Evolutionary conservation across 2,888 invertebrate genomes (phyloP).

Genomic region (Pristionchus japonicus): DNA sequence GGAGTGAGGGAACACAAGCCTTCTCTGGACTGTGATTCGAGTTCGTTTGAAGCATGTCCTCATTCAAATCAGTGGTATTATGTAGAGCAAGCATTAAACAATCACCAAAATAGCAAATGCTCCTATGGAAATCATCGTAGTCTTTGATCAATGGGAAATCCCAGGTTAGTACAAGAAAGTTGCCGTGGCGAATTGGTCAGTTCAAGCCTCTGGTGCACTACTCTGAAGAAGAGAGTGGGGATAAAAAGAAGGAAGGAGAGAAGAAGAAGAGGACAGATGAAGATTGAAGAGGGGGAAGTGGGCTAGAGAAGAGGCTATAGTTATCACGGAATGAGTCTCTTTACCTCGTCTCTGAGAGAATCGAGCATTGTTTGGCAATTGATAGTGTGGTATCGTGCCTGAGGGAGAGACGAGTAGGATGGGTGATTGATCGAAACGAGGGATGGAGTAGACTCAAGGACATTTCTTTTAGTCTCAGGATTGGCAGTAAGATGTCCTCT

Average conservation of each 20-base stretch:
- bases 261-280: not conserved
- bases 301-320: constrained; percentile 17
- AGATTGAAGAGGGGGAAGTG: constrained; percentile 11
- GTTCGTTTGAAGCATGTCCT: not conserved
- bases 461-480: not conserved
- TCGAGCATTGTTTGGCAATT: not conserved
- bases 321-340: not conserved
- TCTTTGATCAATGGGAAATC: too few species aligned
- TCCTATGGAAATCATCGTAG: too few species aligned
- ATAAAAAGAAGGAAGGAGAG: not conserved
- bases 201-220: not conserved
- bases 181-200: too few species aligned
- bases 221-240: not conserved
- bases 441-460: not conserved
- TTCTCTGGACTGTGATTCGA: not conserved
- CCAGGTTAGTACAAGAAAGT: too few species aligned
- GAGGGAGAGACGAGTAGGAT: not conserved
- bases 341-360: not conserved
- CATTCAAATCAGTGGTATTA: not conserved
- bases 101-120: too few species aligned
- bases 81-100: too few species aligned
- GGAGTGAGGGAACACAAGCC: not conserved
- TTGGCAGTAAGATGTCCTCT: not conserved
- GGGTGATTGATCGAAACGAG: not conserved
- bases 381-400: not conserved